Base-by-base conservation (phyloP, 2,888 invertebrate genomes). In the Leptarthrus brevirostris region DNA sequence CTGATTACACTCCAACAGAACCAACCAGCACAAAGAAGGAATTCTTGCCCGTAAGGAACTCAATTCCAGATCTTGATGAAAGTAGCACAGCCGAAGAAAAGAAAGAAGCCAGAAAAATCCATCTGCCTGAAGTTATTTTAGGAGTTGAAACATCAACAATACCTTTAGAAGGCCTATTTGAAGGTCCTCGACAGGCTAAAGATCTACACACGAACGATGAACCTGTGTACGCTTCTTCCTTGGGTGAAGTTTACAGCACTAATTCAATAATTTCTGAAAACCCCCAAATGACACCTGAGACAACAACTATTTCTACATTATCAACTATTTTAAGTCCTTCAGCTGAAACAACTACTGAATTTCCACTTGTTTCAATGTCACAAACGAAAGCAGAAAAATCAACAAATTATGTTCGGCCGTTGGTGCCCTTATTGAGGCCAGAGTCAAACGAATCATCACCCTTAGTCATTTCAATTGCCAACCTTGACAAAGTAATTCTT, bases 151-250 rank as follows among this genome's bases (percentile, higher is more conserved):
- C 89, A 1, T 90, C 91, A 0, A 92, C 91, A 0, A 87, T 92
- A 76, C 85, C 92, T 10, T 82, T 92, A 76, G 90, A 92, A 84
- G 90, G 88, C 1, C 83, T 92, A 6, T 92, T 92, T 79, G 88
- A 89, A 81, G 87, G 87, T 30, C 77, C 80, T 1, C 80, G 73
- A 85, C 88, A 80, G 85, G 84, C 81, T 14, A 84, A 84, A 75
- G 75, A 76, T 22, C 8, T 74, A 5, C 80, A 77, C 75, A 73
- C 77, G 20, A 64, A 74, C 53, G 78, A 79, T 24, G 79, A 75
- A 40, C 74, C 78, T 24, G 86, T 88, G 0, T 87, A 87, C 78
- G 87, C 87, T 2, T 84, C 86, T 6, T 82, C 86, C 10, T 79
- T 78, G 1, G 78, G 77, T 26, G 77, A 83, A 79, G 30, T 83